Base-by-base conservation (phyloP, 1,140 invertebrate species). In the Chrysoperla carnea region DNA sequence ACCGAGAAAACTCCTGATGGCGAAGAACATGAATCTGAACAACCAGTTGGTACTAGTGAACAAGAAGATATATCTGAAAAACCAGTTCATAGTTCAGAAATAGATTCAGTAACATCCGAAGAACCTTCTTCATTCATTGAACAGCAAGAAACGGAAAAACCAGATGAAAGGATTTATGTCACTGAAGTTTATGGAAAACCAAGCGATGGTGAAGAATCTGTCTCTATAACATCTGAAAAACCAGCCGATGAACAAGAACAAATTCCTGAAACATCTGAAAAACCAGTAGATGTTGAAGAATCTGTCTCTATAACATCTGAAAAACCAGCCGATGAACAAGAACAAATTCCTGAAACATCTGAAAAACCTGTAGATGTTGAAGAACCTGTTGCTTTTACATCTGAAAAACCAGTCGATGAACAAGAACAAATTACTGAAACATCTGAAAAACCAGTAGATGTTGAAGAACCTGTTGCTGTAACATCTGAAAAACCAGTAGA, bases 371-470 rank as follows among this genome's bases (percentile, higher is more conserved):
- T 13, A 9, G 40, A 39, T 17, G 36, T 27, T 15, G 13, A 39
- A 28, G 39, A 45, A 17, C 44, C 45, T 27, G 38, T 35, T 6
- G 15, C 11, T 44, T 14, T 13, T 29, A 35, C 28, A 14, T 31
- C 17, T 2, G 17, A 23, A 45, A 39, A 37, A 12, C 43, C 41
- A 44, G 41, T 46, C 8, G 47, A 42, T 38, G 28, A 40, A 12
- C 48, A 56, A 47, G 50, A 56, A 49, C 46, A 52, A 44, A 46
- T 47, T 43, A 38, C 52, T 41, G 43, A 15, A 15, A 17, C 46
- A 29, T 29, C 45, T 6, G 48, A 49, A 38, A 13, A 41, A 23
- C 38, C 44, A 39, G 11, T 33, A 39, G 38, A 46, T 8, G 1
- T 8, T 13, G 2, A 23, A 23, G 17, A 23, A 23, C 17, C 17